Conservation (phyloP, 2,888 invertebrate species). For the Cyclophora punctaria region DNA sequence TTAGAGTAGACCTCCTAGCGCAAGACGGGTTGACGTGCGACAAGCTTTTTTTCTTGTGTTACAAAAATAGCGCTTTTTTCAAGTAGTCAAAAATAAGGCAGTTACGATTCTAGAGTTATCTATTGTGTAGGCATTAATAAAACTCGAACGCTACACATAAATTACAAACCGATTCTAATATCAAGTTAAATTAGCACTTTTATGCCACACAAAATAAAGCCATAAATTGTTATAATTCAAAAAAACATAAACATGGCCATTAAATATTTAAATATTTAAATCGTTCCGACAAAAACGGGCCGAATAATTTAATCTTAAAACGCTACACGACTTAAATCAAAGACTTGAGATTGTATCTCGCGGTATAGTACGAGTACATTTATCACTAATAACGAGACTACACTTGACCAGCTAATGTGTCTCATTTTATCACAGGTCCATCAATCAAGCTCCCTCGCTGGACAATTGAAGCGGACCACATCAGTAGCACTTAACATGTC, state of each 20-base stretch:
- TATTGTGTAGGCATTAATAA: too few relatives aligned
- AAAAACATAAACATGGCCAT: slow-evolving; percentile 3
- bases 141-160: too few relatives aligned
- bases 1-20: slow-evolving; percentile 51
- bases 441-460: slow-evolving; percentile 70
- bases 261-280: slow-evolving; percentile 18
- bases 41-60: too few relatives aligned
- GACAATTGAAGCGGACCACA: slow-evolving; percentile 68
- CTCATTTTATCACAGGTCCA: slow-evolving; percentile 74
- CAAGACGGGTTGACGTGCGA: too few relatives aligned
- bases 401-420: slow-evolving; percentile 73
- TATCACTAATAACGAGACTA: slow-evolving; percentile 63
- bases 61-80: too few relatives aligned
- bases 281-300: slow-evolving; percentile 9
- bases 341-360: slow-evolving; percentile 32
- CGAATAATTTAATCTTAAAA: slow-evolving; percentile 17
- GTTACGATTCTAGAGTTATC: too few relatives aligned
- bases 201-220: not conserved
- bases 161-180: too few relatives aligned
- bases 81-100: too few relatives aligned
- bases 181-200: not conserved
- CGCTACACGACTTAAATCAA: slow-evolving; percentile 28
- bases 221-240: not conserved
- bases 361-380: slow-evolving; percentile 48
- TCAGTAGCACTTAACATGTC: slow-evolving; percentile 72